Percentiles rank a stretch among this genome's conserved stretches.
These are phyloP conservation scores for Aethina tumida DNA, from an alignment of 1,140 invertebrate genomes.

Conservation along the genomic window DNA sequence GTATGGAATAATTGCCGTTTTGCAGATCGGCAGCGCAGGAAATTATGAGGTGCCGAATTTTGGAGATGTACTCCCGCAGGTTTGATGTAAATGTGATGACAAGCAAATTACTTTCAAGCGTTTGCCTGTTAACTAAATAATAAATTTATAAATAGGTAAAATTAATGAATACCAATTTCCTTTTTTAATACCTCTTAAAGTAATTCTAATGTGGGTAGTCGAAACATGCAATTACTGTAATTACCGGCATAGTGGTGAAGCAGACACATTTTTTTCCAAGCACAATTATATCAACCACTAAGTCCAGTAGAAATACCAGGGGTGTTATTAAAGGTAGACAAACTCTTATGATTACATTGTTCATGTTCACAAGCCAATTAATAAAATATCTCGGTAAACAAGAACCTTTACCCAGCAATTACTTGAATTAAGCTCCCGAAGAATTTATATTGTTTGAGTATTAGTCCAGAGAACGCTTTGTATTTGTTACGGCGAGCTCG, in stretches of 20 bases:
- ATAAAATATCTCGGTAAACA: not conserved
- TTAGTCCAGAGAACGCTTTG: not conserved
- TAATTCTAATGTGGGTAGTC: not conserved
- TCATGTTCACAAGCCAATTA: slow-evolving; percentile 1
- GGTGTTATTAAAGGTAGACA: slow-evolving; percentile 1
- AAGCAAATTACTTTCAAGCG: too few relatives aligned
- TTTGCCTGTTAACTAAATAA: too few relatives aligned
- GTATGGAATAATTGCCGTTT: slow-evolving; percentile 9
- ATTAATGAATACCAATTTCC: not conserved
- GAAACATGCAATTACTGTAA: not conserved
- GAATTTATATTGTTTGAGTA: not conserved
- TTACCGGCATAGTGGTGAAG: not conserved
- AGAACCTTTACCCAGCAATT: slow-evolving; percentile 1
- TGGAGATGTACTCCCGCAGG: not conserved
- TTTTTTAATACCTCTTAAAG: not conserved
- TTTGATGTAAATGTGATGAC: not conserved
- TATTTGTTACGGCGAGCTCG: not conserved
- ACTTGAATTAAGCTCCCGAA: not conserved
- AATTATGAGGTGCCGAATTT: not conserved
- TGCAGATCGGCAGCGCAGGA: not conserved
- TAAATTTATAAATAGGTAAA: too few relatives aligned
- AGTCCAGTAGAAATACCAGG: not conserved
- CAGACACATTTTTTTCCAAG: not conserved
- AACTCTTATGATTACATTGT: not conserved
- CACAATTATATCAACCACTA: not conserved